Evolutionary conservation across 2,888 invertebrate species (phyloP).

Genomic region (Drosophila engyochracea): DNA sequence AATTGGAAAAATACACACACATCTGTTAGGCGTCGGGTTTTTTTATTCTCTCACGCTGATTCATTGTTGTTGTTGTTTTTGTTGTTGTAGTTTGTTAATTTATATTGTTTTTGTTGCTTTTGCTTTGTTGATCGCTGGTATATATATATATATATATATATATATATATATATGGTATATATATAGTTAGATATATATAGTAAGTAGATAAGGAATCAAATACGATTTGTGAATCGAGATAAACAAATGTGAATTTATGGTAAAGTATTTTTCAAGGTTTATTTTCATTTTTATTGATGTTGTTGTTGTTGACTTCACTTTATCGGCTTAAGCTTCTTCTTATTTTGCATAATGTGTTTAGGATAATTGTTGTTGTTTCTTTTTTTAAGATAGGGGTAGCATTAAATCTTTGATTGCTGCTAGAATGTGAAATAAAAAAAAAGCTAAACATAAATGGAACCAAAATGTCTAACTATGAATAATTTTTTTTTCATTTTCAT

Average conservation of each 20-base stretch:
- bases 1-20: slow-evolving; percentile 74
- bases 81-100: slow-evolving; percentile 14
- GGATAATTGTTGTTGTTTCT: slow-evolving; percentile 37
- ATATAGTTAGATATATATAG: slow-evolving; percentile 21
- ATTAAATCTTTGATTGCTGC: slow-evolving; percentile 78
- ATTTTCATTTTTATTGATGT: slow-evolving; percentile 29
- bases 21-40: slow-evolving; percentile 50
- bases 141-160: slow-evolving; percentile 30
- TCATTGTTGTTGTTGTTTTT: slow-evolving; percentile 28
- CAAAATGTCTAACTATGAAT: slow-evolving; percentile 58
- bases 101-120: slow-evolving; percentile 39
- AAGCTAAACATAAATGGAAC: slow-evolving; percentile 57
- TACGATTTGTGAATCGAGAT: slow-evolving; percentile 47
- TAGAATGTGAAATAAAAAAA: slow-evolving; percentile 53
- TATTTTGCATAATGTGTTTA: slow-evolving; percentile 47
- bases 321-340: slow-evolving; percentile 41
- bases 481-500: slow-evolving; percentile 49
- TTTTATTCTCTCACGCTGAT: slow-evolving; percentile 23
- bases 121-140: slow-evolving; percentile 54
- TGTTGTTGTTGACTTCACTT: slow-evolving; percentile 48
- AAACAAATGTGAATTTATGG: slow-evolving; percentile 55
- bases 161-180: slow-evolving; percentile 27
- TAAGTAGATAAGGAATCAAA: slow-evolving; percentile 44
- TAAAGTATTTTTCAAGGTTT: slow-evolving; percentile 58
- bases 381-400: slow-evolving; percentile 68